Evolutionary conservation across 2,113 vertebrate species (phyloP).

Genomic region (Formicarius rufipectus): DNA sequence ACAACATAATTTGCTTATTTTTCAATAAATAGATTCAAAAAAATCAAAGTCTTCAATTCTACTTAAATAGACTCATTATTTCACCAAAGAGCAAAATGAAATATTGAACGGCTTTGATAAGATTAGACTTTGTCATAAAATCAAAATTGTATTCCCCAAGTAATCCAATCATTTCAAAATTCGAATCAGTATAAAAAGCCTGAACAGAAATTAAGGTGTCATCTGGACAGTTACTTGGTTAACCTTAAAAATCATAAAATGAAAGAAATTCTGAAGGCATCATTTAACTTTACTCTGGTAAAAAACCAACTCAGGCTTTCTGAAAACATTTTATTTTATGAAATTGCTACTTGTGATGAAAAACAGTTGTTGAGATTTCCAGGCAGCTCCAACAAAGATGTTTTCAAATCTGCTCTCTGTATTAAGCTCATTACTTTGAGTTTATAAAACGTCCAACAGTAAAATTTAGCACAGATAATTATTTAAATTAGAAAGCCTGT

Average conservation of each 20-base stretch:
- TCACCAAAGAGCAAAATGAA: not conserved
- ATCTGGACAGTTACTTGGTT: not conserved
- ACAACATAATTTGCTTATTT: not conserved
- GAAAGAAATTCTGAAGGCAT: not conserved
- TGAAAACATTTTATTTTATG: not conserved
- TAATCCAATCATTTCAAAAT: not conserved
- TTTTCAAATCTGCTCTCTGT: slow-evolving; percentile 36
- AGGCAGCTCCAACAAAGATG: slow-evolving; percentile 31
- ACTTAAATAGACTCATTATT: not conserved
- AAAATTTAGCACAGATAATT: slow-evolving; percentile 49
- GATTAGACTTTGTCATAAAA: not conserved
- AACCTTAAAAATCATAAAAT: not conserved
- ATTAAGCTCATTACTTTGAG: slow-evolving; percentile 44
- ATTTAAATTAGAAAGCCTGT: slow-evolving; percentile 31
- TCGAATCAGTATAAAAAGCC: not conserved
- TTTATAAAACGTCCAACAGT: slow-evolving; percentile 14
- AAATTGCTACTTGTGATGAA: not conserved
- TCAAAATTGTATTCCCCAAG: not conserved
- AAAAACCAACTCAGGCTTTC: not conserved
- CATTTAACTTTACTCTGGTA: not conserved
- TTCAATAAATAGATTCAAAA: not conserved
- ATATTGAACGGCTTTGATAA: not conserved
- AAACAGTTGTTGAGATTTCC: not conserved
- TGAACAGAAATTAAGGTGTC: not conserved
- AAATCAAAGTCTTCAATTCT: not conserved